Evolutionary conservation across 2,113 vertebrate genomes (phyloP).

Genomic region (Anser brachyrhynchus): DNA sequence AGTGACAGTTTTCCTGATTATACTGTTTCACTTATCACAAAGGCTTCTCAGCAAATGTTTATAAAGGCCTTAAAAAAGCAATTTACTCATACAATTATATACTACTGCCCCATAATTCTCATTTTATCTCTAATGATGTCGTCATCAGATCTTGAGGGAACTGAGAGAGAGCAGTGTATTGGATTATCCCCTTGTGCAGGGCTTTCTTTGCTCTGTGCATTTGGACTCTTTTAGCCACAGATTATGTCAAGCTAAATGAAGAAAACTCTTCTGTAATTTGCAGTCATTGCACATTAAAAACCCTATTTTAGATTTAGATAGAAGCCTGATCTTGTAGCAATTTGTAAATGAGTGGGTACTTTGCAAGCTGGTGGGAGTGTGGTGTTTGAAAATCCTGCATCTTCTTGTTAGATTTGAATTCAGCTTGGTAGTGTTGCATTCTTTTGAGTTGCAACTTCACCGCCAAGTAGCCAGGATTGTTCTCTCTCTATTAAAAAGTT

Average conservation of each 20-base stretch:
- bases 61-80: constrained; percentile 31
- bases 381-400: background rate
- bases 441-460: background rate
- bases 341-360: background rate
- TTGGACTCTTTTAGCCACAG: constrained; percentile 5
- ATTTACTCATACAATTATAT: constrained; percentile 11
- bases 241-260: constrained; percentile 37
- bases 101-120: constrained; percentile 28
- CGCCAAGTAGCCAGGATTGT: background rate
- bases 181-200: background rate
- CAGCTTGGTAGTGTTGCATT: background rate
- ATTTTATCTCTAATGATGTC: constrained; percentile 41
- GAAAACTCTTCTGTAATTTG: background rate
- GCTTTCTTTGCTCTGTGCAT: constrained; percentile 31
- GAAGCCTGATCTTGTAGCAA: background rate
- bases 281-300: background rate
- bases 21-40: background rate
- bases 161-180: constrained; percentile 22
- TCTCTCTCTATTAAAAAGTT: background rate
- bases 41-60: background rate
- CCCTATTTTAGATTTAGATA: background rate
- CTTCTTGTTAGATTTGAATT: background rate
- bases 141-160: constrained; percentile 51
- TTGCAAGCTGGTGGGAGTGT: background rate
- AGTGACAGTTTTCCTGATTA: background rate